Evolutionary conservation across 2,113 vertebrate species (phyloP).

Genomic region (Trematocara marginatum): DNA sequence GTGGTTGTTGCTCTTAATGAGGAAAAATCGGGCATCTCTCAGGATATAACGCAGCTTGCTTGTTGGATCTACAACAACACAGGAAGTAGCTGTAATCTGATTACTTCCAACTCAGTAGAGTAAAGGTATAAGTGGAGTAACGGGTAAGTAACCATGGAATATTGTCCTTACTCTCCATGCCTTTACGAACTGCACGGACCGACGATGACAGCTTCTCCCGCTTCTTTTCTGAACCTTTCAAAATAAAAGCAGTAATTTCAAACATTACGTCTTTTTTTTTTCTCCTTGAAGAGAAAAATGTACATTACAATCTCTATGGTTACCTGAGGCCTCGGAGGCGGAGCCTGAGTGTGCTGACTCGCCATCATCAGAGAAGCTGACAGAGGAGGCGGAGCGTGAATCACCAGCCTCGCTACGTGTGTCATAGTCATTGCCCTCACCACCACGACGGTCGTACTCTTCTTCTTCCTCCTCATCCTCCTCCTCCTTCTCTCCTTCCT

Average conservation of each 20-base stretch:
- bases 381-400: slow-evolving; percentile 87
- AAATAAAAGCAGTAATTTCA: background rate
- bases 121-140: background rate
- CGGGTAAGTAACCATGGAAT: background rate
- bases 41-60: slow-evolving; percentile 93
- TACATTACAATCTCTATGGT: background rate
- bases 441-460: slow-evolving; percentile 80
- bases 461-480: slow-evolving; percentile 81
- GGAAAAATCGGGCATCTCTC: slow-evolving; percentile 92
- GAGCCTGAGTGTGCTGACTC: slow-evolving; percentile 86
- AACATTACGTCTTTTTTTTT: background rate
- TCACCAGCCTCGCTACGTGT: slow-evolving; percentile 95
- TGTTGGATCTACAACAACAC: slow-evolving; percentile 80
- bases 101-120: background rate
- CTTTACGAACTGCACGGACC: slow-evolving; percentile 96
- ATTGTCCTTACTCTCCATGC: slow-evolving; percentile 72
- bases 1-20: slow-evolving; percentile 99
- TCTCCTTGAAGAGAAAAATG: background rate
- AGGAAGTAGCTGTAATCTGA: background rate
- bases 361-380: slow-evolving; percentile 92
- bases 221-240: slow-evolving; percentile 94
- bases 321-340: slow-evolving; percentile 90
- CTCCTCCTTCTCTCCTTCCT: slow-evolving; percentile 73
- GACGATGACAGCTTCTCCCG: slow-evolving; percentile 98
- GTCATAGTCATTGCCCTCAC: slow-evolving; percentile 85